These are phyloP conservation scores for Cephus sareptanus DNA, from an alignment of 2,888 invertebrate genomes.

Conservation along the genomic window DNA sequence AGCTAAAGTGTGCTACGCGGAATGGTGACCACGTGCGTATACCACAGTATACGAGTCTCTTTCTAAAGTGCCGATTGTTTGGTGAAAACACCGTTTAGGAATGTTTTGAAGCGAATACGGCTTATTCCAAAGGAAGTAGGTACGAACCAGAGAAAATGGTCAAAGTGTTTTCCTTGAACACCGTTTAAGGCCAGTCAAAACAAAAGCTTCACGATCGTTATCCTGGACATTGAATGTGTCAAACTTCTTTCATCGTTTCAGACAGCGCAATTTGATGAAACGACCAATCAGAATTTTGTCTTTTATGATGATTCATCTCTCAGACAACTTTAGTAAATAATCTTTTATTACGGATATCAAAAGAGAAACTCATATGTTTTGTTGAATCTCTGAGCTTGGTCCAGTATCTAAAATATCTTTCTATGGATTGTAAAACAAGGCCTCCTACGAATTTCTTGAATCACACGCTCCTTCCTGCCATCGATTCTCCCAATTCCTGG, in stretches of 20 bases:
- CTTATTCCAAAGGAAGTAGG: not conserved
- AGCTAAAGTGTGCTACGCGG: not conserved
- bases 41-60: not conserved
- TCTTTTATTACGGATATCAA: not conserved
- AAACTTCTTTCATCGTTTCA: not conserved
- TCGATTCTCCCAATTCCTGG: constrained; percentile 33
- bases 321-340: not conserved
- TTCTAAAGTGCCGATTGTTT: constrained; percentile 1
- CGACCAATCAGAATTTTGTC: not conserved
- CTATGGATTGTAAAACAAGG: not conserved
- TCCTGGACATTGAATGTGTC: not conserved
- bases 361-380: not conserved
- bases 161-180: constrained; percentile 23
- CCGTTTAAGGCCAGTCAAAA: constrained; percentile 30
- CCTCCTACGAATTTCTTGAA: not conserved
- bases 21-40: constrained; percentile 4
- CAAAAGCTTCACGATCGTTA: constrained; percentile 12
- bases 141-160: constrained; percentile 5
- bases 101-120: not conserved
- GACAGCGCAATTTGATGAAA: not conserved
- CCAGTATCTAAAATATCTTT: not conserved
- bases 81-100: not conserved
- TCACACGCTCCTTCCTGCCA: not conserved
- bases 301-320: not conserved
- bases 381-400: not conserved